These are phyloP conservation scores for Bombus balteatus DNA, from an alignment of 1,140 invertebrate genomes.

Conservation along the genomic window DNA sequence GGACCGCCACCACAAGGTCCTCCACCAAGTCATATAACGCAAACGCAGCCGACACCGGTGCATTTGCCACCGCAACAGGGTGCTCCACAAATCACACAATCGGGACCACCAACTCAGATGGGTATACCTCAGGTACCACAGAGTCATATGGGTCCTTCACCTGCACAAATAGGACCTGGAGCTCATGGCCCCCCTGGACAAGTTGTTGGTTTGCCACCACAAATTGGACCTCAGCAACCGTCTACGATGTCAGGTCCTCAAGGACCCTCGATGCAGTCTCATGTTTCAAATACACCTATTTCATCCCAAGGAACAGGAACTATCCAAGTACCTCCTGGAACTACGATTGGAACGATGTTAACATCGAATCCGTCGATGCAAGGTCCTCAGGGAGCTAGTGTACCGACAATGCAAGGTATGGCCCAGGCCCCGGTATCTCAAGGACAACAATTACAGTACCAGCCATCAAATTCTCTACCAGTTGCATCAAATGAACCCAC, in stretches of 20 bases:
- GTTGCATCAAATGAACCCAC: constrained; percentile 44
- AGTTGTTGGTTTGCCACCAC: constrained; percentile 52
- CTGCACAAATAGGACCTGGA: constrained; percentile 43
- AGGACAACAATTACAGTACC: constrained; percentile 60
- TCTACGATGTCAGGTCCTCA: constrained; percentile 53
- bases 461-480: constrained; percentile 43
- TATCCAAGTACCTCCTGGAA: constrained; percentile 49
- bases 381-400: constrained; percentile 40
- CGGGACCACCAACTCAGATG: constrained; percentile 58
- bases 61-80: constrained; percentile 61
- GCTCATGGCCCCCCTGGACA: constrained; percentile 47
- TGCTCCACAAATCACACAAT: constrained; percentile 46
- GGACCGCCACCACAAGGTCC: constrained; percentile 58
- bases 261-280: constrained; percentile 48
- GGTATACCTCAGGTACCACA: constrained; percentile 46
- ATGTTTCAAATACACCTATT: constrained; percentile 51
- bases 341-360: constrained; percentile 36
- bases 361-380: constrained; percentile 43
- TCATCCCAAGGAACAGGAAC: constrained; percentile 48
- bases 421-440: constrained; percentile 51
- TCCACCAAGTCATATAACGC: constrained; percentile 49
- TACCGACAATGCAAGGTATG: constrained; percentile 54
- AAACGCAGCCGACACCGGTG: constrained; percentile 45
- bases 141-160: constrained; percentile 47
- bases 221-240: constrained; percentile 57